Evolutionary conservation across 1,140 invertebrate genomes (phyloP).

Genomic region (Centruroides sculpturatus): DNA sequence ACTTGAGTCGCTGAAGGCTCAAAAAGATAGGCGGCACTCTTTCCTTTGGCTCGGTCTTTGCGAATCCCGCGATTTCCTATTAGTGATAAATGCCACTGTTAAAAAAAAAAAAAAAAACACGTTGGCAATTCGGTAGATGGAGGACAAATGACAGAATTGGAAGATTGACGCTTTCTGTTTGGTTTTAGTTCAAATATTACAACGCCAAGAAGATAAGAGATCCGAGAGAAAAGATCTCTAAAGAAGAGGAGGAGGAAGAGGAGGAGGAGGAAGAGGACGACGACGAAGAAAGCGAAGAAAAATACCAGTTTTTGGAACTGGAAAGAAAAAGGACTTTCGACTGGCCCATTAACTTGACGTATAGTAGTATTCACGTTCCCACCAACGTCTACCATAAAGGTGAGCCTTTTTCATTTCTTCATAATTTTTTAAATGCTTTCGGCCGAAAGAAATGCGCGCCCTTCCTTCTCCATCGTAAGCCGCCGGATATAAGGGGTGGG

Average conservation of each 20-base stretch:
- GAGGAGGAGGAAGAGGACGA: slow-evolving; percentile 37
- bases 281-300: no score
- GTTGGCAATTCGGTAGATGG: neutral
- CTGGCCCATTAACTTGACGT: slow-evolving; percentile 58
- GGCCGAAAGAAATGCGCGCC: no score
- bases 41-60: no score
- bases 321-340: slow-evolving; percentile 54
- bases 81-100: no score
- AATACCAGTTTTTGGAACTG: slow-evolving; percentile 25
- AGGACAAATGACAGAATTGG: neutral
- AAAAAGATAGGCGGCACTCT: no score
- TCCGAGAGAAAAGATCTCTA: neutral
- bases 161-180: neutral
- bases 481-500: no score
- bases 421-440: no score
- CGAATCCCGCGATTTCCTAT: no score
- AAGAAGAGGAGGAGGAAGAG: slow-evolving; percentile 24
- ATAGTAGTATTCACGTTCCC: slow-evolving; percentile 81
- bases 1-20: no score
- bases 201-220: neutral
- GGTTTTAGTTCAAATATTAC: neutral
- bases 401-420: slow-evolving; percentile 27
- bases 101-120: no score
- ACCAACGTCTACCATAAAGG: slow-evolving; percentile 82
- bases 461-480: no score